phyloP scores from a whole-genome alignment of 37 sponge, comb jelly and placozoan genomes.

The Ephydatia muelleri region DNA sequence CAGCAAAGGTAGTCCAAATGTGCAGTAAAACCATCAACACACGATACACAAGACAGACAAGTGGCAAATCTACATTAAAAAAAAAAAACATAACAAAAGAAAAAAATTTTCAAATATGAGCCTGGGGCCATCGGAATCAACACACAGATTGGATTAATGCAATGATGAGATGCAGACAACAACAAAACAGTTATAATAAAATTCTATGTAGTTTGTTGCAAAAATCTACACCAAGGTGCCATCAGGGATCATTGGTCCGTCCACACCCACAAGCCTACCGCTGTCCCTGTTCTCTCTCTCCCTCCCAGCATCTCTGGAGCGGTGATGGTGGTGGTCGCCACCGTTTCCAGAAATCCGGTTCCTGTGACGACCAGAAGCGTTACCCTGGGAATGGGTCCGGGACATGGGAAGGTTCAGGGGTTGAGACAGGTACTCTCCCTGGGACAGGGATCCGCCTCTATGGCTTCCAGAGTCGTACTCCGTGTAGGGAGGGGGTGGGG shows the following conservation, averaged over 20 bases:
- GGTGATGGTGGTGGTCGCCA: too few relatives aligned
- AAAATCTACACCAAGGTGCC: background rate
- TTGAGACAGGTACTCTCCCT: background rate
- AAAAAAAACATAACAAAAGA: too few relatives aligned
- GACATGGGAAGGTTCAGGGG: background rate
- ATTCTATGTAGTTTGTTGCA: background rate
- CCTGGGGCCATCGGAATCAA: background rate
- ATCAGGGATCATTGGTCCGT: background rate
- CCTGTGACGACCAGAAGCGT: background rate
- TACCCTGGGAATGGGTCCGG: background rate
- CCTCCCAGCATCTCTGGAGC: background rate
- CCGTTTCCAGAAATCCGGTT: background rate
- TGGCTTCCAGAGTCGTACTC: background rate
- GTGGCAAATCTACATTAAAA: too few relatives aligned
- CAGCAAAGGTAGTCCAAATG: too few relatives aligned
- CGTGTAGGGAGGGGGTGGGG: background rate
- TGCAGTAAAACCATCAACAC: too few relatives aligned
- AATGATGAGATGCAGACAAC: too few relatives aligned
- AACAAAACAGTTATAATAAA: too few relatives aligned
- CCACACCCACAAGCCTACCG: background rate
- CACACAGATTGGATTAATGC: background rate
- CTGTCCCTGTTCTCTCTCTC: background rate
- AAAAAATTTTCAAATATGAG: too few relatives aligned
- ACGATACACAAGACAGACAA: too few relatives aligned
- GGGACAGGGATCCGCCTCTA: background rate